A percentile compares a stretch with the other conserved stretches of the same genome.
phyloP scores from a whole-genome alignment of 2,113 vertebrate genomes.

The Anarrhichthys ocellatus region DNA sequence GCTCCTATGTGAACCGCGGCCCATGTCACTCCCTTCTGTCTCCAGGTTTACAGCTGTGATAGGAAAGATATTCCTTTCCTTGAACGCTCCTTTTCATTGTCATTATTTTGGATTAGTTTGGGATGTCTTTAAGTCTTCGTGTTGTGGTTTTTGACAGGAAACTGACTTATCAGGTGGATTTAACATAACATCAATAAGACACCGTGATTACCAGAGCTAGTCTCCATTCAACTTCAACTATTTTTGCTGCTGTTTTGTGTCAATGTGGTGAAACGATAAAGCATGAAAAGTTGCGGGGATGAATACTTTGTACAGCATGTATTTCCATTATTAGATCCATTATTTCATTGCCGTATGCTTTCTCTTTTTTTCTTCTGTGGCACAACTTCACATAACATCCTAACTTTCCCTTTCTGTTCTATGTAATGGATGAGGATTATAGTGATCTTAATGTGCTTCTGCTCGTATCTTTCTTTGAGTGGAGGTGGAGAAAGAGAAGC shows the following conservation, averaged over 20 bases:
- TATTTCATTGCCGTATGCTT: slow-evolving; percentile 27
- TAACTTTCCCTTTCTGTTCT: background rate
- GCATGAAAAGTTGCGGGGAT: background rate
- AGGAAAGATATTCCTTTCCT: background rate
- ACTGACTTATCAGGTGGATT: background rate
- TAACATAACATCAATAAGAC: background rate
- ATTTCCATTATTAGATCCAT: slow-evolving; percentile 13
- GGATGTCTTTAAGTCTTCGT: background rate
- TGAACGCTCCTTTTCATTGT: background rate
- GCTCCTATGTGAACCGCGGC: too few species aligned
- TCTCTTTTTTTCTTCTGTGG: slow-evolving; percentile 7
- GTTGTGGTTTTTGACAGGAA: too few species aligned
- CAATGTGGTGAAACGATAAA: background rate
- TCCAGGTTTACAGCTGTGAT: too few species aligned
- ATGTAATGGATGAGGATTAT: background rate
- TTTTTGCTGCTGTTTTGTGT: slow-evolving; percentile 16
- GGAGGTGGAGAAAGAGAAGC: slow-evolving; percentile 92
- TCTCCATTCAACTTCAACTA: too few species aligned
- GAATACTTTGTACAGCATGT: slow-evolving; percentile 20
- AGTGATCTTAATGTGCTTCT: slow-evolving; percentile 6
- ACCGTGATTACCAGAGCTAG: background rate
- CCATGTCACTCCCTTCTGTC: too few species aligned
- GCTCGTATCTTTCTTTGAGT: slow-evolving; percentile 21
- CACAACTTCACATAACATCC: slow-evolving; percentile 14
- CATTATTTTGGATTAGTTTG: background rate